Conservation (phyloP, 2,797 vertebrate species). For the Oophaga sylvatica region DNA sequence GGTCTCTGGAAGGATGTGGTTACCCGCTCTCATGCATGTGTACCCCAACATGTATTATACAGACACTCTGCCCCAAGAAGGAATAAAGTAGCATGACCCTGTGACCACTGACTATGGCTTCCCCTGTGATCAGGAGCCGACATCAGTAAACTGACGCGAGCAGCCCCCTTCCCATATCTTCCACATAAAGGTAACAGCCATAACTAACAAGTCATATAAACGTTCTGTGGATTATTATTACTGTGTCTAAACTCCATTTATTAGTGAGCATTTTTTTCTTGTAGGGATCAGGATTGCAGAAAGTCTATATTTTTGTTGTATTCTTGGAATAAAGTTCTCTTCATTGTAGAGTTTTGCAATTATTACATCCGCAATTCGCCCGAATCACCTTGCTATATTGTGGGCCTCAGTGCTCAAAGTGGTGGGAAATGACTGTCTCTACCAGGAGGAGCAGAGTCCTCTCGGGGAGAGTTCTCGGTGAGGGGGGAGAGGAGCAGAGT, state of each 20-base stretch:
- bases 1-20: neutral
- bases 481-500: too few species aligned
- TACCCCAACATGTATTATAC: neutral
- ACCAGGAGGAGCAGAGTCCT: too few species aligned
- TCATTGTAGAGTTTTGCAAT: conserved; percentile 28
- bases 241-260: conserved; percentile 32
- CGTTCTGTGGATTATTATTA: conserved; percentile 25
- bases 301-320: conserved; percentile 51
- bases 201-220: conserved; percentile 2
- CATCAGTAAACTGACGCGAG: neutral
- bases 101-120: neutral
- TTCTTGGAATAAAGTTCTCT: conserved; percentile 53
- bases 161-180: neutral
- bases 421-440: too few species aligned
- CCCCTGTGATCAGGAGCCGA: too few species aligned
- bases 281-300: conserved; percentile 31
- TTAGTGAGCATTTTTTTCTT: neutral
- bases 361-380: neutral
- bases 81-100: neutral
- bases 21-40: neutral
- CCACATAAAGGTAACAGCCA: conserved; percentile 15
- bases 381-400: neutral
- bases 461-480: too few species aligned
- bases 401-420: too few species aligned
- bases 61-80: neutral